Base-by-base conservation (phyloP, 1,140 invertebrate genomes). In the Panagrolaimus sp. region DNA sequence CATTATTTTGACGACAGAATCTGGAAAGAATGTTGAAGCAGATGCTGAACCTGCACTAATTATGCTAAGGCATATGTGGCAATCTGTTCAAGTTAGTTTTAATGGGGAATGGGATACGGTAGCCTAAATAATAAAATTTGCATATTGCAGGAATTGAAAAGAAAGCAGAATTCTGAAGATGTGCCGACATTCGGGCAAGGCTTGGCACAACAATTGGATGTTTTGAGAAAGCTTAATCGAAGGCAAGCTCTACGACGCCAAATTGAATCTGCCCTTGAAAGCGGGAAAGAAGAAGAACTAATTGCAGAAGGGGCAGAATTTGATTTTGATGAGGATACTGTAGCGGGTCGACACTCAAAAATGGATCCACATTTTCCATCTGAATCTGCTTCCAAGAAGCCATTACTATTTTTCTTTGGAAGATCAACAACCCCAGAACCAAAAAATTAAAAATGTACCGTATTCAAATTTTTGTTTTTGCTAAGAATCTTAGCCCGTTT, bases 1-100 rank as follows among this genome's bases (percentile, higher is more conserved):
- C 2, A 38, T 38, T 4, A 38, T 38, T 38, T 4, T 38, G 32
- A 38, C 32, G 7, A 38, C 32, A 38, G 32, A 7, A 2, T 38
- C 32, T 38, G 32, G 32, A 38, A 38, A n/a, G n/a, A n/a, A 38
- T 38, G 32, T 38, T 58, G 28, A 58, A 17, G 14, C 52, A 0
- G 52, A 58, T 24, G 52, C 28, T 58, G 52, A 58, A 26, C 52
- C 52, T 12, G 52, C 52, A 4, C 21, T 58, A 26, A 58, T 58
- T 6, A 58, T 58, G 52, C 28, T 58, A 14, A 58, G 28, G 21
- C 52, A 58, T 58, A 58, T 58, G 21, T 58, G 52, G 52, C 21
- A 58, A 58, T 26, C 21, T 58, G 52, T 58, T 58, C 52, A 58
- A 28, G 52, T 58, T 12, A n/a, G 52, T 7, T 21, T 3, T n/a